Percentiles rank a stretch among this genome's conserved stretches.
Evolutionary conservation across 2,113 vertebrate species (phyloP).

Genomic region (Psophia crepitans): DNA sequence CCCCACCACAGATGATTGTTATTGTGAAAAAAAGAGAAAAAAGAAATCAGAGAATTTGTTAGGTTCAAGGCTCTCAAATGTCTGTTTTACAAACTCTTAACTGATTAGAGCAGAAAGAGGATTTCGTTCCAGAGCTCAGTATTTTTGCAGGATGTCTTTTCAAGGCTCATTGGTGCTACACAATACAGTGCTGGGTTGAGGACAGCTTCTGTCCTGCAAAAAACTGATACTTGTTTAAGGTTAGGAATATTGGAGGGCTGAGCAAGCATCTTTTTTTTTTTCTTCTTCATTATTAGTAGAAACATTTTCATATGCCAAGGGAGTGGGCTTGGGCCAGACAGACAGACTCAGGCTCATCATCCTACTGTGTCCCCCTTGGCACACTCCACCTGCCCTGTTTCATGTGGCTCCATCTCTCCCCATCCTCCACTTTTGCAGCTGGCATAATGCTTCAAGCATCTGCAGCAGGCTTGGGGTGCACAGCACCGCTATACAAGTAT

Average conservation of each 20-base stretch:
- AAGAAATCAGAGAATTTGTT: not conserved
- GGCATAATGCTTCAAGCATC: accelerated
- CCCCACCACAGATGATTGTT: not conserved
- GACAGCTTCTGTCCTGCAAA: not conserved
- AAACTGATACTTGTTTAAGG: not conserved
- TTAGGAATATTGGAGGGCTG: not conserved
- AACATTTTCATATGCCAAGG: not conserved
- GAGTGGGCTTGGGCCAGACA: not conserved
- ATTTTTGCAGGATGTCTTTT: not conserved
- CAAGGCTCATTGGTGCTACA: not conserved
- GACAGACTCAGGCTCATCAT: not conserved
- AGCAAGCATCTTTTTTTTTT: not conserved
- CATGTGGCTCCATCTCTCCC: not conserved
- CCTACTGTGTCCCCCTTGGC: not conserved
- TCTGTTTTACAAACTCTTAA: not conserved
- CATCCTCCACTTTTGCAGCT: not conserved
- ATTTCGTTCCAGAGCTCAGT: not conserved
- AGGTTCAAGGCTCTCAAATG: not conserved
- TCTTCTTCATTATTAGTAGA: not conserved
- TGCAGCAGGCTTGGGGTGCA: not conserved
- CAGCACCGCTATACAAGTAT: not conserved
- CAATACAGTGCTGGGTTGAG: not conserved
- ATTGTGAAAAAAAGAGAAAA: not conserved
- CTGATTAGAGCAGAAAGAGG: not conserved
- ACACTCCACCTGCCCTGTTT: not conserved